Evolutionary conservation across 2,113 vertebrate genomes (phyloP), one percentile per base, ranked within the genome.

Genomic region (Tamias sibiricus): DNA sequence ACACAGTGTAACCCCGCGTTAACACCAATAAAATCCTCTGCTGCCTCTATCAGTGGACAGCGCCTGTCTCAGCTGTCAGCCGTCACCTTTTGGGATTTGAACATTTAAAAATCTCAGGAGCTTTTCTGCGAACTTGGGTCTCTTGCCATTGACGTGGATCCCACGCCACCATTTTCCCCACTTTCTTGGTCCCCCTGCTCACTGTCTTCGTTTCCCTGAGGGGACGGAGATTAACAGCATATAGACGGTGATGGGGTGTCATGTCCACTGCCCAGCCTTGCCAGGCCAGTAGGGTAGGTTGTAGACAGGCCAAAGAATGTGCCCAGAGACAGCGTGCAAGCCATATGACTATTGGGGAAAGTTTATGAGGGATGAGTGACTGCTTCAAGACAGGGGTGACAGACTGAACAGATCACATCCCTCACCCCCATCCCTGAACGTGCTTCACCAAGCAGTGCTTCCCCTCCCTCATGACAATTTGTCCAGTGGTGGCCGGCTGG

Each of bases 21-120:
- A 8, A 64, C 37, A 22, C 28, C 83, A 96, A 95, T 96, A 94
- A 98, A 97, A 59, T 30, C 92, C 40, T 1, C 32, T 17, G 17
- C 6, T 76, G 93, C 93, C 74, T 91, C n/a, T 30, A 0, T 8
- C 20, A 12, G 6, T 40, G 76, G 35, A 20, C 10, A 13, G 10
- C 1, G 1, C 90, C 79, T 69, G 7, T 93, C n/a, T 54, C 69
- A 17, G 40, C 24, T 9, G 13, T 28, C 92, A 49, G n/a, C 62
- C 26, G 5, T 0, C 66, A n/a, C 35, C 54, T 1, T 0, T 14
- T 22, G 44, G 47, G 54, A 71, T 22, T 1, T 16, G 37, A 28
- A 37, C 35, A 3, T 87, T 90, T 30, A 69, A 30, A 47, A 12
- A 76, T 20, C 2, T 72, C 84, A 62, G 0, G 14, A 49, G 40